Evolutionary conservation across 2,797 vertebrate species (phyloP).

Genomic region (Channa striata): DNA sequence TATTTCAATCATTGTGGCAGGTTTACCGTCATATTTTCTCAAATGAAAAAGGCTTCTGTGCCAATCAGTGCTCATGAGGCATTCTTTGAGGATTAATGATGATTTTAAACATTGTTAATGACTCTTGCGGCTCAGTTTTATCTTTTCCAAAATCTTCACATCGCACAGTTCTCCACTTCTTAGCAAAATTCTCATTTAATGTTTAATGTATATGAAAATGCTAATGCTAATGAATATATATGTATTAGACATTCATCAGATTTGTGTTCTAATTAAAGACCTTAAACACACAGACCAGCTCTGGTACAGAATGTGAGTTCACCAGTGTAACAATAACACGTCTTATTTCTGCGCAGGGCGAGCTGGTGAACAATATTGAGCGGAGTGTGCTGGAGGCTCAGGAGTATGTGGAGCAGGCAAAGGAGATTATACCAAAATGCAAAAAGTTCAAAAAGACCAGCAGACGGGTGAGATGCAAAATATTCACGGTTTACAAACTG

Average conservation of each 20-base stretch:
- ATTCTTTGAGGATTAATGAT: constrained; percentile 4
- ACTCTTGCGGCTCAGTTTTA: background rate
- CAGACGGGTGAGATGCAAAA: constrained; percentile 79
- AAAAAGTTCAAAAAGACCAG: constrained; percentile 78
- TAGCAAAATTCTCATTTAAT: too few species aligned
- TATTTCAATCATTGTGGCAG: constrained; percentile 19
- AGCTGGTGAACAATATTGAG: constrained; percentile 85
- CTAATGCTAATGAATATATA: too few species aligned
- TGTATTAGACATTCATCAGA: background rate
- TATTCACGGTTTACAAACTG: constrained; percentile 10
- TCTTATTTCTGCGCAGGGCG: constrained; percentile 71
- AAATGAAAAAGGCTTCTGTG: background rate
- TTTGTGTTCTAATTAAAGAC: background rate
- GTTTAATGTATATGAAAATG: too few species aligned
- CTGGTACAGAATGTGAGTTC: background rate
- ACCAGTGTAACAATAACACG: background rate
- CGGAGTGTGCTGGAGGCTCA: constrained; percentile 72
- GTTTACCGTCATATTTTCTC: background rate
- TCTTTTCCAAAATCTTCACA: background rate
- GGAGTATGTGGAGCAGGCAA: constrained; percentile 83
- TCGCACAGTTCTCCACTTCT: background rate
- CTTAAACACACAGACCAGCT: constrained; percentile 12
- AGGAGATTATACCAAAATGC: constrained; percentile 78
- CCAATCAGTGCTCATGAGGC: background rate
- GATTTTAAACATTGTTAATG: constrained; percentile 9